Base-by-base conservation (phyloP, 2,797 vertebrate species). In the Pipistrellus pipistrellus region DNA sequence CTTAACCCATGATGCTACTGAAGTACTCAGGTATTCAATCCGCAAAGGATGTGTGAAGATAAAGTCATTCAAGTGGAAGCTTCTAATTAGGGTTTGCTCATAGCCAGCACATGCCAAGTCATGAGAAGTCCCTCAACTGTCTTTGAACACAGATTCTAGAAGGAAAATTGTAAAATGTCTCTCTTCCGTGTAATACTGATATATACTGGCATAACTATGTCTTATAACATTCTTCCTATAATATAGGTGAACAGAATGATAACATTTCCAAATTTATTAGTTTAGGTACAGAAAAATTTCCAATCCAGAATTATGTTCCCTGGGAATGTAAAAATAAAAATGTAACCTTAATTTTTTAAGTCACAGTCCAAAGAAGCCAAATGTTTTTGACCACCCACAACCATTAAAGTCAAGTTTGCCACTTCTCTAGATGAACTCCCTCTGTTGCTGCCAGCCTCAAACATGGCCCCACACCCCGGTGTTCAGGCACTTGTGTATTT, bases 311-410 rank as follows among this genome's bases (percentile, higher is more conserved):
- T 35, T 44, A 81, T 66, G 7, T 57, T 95, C 53, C 72, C 27
- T 51, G 53, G 23, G 51, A 86, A 64, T 62, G 73, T 59, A 13
- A 48, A 94, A 90, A 89, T 78, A 23, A 55, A 90, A 93, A 68
- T 10, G 23, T 27, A 41, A 44, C 44, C 30, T 27, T 25, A 46
- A 25, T 48, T 83, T 76, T 20, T 95, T 59, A 93, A 66, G 9
- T 51, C 41, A 73, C 13, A 57, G 1, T 32, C 25, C 35, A 14
- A 21, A 10, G 25, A 75, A 75, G 20, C 0, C 27, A 25, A 69
- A 53, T 73, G 59, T 46, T 90, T 35, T 85, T 6, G 8, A 88
- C 41, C 32, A 81, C 17, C 4, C 17, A 75, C 0, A 59, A 38
- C 38, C 69, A 27, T 44, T 48, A 88, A 94, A 85, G 46, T 80